Base-by-base conservation (phyloP, 2,113 vertebrate genomes). In the Ceyx melanurus region DNA sequence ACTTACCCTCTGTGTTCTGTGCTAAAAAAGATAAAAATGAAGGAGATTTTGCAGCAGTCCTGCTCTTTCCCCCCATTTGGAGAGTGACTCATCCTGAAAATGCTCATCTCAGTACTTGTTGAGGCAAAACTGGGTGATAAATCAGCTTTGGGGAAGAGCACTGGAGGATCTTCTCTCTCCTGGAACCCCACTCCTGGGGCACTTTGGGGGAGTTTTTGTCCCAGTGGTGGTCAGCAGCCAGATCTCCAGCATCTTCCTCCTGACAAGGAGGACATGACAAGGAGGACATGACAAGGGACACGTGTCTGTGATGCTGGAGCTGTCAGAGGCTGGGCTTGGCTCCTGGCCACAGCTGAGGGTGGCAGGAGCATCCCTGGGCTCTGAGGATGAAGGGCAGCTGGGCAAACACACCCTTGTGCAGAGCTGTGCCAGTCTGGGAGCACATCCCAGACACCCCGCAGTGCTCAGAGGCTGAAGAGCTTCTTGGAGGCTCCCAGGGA, bases 401-500 rank as follows among this genome's bases (percentile, higher is more conserved):
- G 42, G 23, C 33, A 61, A 45, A 15, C 0, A 0, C 28, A 74
- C 14, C 25, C 25, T 25, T 1, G 1, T 58, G 70, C 29, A 58
- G 33, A 37, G 17, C 21, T 2, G 0, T 60, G 37, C 53, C 1
- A 2, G 15, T 45, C 8, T 7, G 28, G 26, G 18, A 40, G 50
- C 22, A 22, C 3, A n/a, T 33, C 31, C 21, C 1, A 3, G 56
- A 14, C 21, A 50, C 17, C 8, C 2, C 14, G 23, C 0, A 0
- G 21, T 75, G 56, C 19, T 3, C 26, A 17, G 25, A 53, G 42
- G 74, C 75, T 8, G 1, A 8, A 37, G 21, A 67, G 17, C 64
- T 60, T 19, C 56, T 60, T 19, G 67, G 72, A 40, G 33, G 15
- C 2, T 74, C 53, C 40, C 10, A 17, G 7, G 19, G 31, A 76